Base-by-base conservation (phyloP, 1,140 invertebrate species). In the Tetragnatha versicolor region DNA sequence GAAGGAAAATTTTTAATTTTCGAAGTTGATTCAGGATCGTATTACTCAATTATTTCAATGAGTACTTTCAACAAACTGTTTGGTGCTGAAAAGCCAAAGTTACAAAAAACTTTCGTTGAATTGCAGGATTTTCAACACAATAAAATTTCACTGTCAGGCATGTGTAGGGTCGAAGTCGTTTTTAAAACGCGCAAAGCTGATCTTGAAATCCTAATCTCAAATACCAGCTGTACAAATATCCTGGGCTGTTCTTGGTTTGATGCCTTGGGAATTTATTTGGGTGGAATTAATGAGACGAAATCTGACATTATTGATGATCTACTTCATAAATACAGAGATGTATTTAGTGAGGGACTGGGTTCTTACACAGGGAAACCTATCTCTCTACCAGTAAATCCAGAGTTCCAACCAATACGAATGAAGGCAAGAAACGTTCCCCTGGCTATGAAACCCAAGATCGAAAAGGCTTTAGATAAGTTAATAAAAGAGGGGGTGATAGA, bases 401-500 rank as follows among this genome's bases (percentile, higher is more conserved):
- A 47, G 3, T 47, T 12, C 20, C 42, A 12, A 12, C 42, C 42
- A 47, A 47, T 47, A 17, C 42, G 42, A 47, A n/a, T n/a, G n/a
- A n/a, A n/a, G n/a, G n/a, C n/a, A n/a, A n/a, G n/a, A n/a, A n/a
- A n/a, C n/a, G n/a, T n/a, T n/a, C n/a, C n/a, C n/a, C n/a, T n/a
- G n/a, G n/a, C n/a, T n/a, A n/a, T n/a, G n/a, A n/a, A n/a, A 47
- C 42, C 42, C 20, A 47, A 47, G 20, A 47, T 47, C 20, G 42
- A 58, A 29, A 58, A 22, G 14, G 53, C 20, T 25, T 29, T 58
- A 58, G 61, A 29, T 39, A 65, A 39, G 61, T 29, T 65, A 2
- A 9, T 35, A 31, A 29, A n/a, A 2, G 14, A 17, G 42, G 83
- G 81, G 6, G 81, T 83, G 0, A 79, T 84, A 3, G 73, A 81